Percentiles rank a stretch among this genome's conserved stretches.
These are phyloP conservation scores for Podarcis raffonei DNA, from an alignment of 2,113 vertebrate species.

Conservation along the genomic window DNA sequence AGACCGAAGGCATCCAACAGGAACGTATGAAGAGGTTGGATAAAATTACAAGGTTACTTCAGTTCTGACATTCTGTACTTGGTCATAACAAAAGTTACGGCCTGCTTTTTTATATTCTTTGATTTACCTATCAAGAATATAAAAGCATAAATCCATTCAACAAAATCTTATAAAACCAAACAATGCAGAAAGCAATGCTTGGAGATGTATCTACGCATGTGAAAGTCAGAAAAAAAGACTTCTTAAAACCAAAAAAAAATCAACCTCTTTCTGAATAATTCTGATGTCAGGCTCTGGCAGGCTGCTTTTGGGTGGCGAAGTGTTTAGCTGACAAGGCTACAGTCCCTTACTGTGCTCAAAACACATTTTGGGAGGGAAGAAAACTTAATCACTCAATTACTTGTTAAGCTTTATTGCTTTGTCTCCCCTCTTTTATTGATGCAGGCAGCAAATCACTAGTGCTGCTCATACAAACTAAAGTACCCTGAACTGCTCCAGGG, in stretches of 20 bases:
- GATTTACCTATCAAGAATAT: neutral
- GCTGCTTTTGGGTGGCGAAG: neutral
- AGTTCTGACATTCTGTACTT: neutral
- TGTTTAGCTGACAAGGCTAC: neutral
- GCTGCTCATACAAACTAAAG: neutral
- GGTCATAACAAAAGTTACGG: neutral
- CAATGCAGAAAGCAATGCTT: neutral
- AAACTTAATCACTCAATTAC: neutral
- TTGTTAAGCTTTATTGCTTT: neutral
- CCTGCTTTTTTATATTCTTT: neutral
- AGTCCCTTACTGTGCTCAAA: neutral
- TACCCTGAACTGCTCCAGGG: neutral
- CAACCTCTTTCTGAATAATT: neutral
- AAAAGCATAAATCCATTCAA: neutral
- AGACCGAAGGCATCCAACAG: neutral
- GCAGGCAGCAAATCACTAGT: neutral
- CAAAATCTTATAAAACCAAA: neutral
- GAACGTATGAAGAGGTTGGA: neutral
- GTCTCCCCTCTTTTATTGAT: neutral
- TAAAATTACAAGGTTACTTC: neutral
- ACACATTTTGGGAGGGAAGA: neutral
- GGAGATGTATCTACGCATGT: neutral
- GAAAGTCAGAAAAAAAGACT: neutral
- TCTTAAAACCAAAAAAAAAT: neutral
- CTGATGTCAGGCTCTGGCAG: neutral